phyloP scores from a whole-genome alignment of 1,140 invertebrate genomes.

The Capitella teleta region DNA sequence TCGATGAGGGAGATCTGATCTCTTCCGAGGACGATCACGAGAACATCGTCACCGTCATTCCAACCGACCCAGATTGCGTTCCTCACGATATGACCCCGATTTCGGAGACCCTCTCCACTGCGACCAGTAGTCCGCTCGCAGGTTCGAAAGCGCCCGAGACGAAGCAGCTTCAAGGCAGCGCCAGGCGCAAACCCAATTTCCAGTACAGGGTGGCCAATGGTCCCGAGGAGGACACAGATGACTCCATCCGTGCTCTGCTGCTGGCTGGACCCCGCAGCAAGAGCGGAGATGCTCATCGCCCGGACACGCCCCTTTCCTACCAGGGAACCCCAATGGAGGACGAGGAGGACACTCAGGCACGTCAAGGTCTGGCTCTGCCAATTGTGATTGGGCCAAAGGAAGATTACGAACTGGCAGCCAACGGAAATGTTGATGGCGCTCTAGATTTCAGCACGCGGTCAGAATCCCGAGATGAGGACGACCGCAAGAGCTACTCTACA shows the following conservation, averaged over 20 bases:
- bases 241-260: background rate
- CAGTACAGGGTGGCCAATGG: background rate
- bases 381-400: too few species aligned
- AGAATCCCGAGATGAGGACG: too few species aligned
- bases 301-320: background rate
- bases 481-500: too few species aligned
- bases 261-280: background rate
- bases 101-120: background rate
- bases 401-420: too few species aligned
- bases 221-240: background rate
- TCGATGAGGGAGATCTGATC: slow-evolving; percentile 5
- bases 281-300: background rate
- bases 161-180: background rate
- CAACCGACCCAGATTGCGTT: slow-evolving; percentile 3
- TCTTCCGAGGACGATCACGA: slow-evolving; percentile 1
- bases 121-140: too few species aligned
- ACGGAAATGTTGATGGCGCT: too few species aligned
- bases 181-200: background rate
- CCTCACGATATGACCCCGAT: background rate
- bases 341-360: too few species aligned
- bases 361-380: too few species aligned
- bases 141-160: background rate
- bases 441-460: too few species aligned
- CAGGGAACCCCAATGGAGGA: too few species aligned
- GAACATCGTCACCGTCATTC: slow-evolving; percentile 6